Conservation (phyloP, 2,888 invertebrate species). For the Selenia dentaria region DNA sequence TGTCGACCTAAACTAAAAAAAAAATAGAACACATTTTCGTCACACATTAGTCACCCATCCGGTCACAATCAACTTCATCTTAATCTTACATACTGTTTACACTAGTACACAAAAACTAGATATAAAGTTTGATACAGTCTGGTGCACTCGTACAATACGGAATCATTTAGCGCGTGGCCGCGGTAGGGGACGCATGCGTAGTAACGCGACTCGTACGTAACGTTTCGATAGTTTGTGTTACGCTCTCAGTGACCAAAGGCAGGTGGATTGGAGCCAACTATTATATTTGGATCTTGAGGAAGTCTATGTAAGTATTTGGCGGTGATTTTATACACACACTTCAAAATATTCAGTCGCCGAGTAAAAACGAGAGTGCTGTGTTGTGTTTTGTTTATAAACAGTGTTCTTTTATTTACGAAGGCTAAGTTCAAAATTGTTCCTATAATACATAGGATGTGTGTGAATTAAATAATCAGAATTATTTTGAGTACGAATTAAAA, state of each 20-base stretch:
- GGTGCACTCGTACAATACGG: background rate
- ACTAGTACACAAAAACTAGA: background rate
- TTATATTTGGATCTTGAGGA: conserved; percentile 33
- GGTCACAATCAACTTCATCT: background rate
- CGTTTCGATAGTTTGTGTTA: background rate
- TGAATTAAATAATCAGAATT: no score
- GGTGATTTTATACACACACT: conserved; percentile 1
- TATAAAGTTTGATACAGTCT: background rate
- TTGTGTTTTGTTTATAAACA: conserved; percentile 8
- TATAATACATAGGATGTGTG: no score
- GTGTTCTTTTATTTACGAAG: background rate
- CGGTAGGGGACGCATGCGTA: background rate
- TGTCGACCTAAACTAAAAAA: background rate
- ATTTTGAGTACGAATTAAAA: no score
- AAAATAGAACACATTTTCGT: background rate
- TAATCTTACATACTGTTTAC: conserved; percentile 3
- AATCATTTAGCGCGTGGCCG: conserved; percentile 3
- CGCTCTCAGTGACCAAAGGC: background rate
- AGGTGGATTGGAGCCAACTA: conserved; percentile 28
- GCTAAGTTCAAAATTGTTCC: background rate
- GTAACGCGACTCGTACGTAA: background rate
- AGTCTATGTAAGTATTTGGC: conserved; percentile 33
- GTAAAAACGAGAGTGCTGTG: background rate
- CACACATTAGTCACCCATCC: background rate
- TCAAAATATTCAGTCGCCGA: background rate